These are phyloP conservation scores for Thalassoma bifasciatum DNA, from an alignment of 2,113 vertebrate genomes.

Conservation along the genomic window DNA sequence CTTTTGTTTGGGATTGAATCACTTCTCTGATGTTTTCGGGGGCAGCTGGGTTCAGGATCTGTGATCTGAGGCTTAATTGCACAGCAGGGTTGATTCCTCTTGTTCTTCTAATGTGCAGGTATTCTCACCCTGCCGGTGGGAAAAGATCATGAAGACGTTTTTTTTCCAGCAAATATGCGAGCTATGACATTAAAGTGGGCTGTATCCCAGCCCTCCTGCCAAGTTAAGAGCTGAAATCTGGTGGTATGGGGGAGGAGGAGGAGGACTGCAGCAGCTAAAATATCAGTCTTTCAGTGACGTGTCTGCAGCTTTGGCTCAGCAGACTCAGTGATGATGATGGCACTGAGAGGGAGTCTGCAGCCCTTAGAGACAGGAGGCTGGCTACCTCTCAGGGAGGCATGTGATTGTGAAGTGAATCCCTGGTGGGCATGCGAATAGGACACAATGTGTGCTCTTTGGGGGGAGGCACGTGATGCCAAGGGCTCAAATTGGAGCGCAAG, in stretches of 20 bases:
- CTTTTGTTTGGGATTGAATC: conserved; percentile 6
- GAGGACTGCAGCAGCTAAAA: conserved; percentile 46
- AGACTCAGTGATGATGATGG: conserved; percentile 27
- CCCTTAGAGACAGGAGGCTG: conserved; percentile 59
- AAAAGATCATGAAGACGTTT: conserved; percentile 53
- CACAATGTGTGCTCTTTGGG: conserved; percentile 34
- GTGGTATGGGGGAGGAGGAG: conserved; percentile 22
- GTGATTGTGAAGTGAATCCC: conserved; percentile 62
- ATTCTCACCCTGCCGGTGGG: conserved; percentile 49
- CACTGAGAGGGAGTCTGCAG: conserved; percentile 49
- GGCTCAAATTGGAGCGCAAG: conserved; percentile 20
- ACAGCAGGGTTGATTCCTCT: conserved; percentile 21
- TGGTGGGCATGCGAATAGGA: conserved; percentile 33
- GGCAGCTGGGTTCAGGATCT: conserved; percentile 32
- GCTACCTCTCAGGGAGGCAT: conserved; percentile 51
- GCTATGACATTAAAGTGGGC: conserved; percentile 54
- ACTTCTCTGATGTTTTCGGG: conserved; percentile 29
- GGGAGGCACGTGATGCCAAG: not conserved
- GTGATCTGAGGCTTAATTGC: conserved; percentile 52
- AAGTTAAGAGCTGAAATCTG: conserved; percentile 54
- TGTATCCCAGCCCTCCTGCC: conserved; percentile 44
- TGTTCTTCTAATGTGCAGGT: conserved; percentile 28
- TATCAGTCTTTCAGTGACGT: conserved; percentile 52
- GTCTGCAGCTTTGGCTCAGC: conserved; percentile 47
- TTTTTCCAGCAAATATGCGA: conserved; percentile 23